phyloP scores from a whole-genome alignment of 2,113 vertebrate genomes.

The Syngnathoides biaculeatus region DNA sequence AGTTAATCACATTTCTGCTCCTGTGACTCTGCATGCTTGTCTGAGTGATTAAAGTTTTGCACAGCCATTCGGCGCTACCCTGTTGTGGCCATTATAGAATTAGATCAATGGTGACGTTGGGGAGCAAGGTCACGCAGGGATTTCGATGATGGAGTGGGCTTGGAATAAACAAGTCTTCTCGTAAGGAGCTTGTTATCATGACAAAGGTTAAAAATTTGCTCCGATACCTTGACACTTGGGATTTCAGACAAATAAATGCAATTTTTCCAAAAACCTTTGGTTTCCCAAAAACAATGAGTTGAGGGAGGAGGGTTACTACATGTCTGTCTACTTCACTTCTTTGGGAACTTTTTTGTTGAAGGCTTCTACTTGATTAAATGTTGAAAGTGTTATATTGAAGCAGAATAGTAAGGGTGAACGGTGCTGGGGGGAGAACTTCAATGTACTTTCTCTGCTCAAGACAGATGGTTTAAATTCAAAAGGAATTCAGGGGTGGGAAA shows the following conservation, averaged over 20 bases:
- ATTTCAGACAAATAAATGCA: background rate
- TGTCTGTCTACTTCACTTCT: background rate
- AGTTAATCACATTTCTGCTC: constrained; percentile 34
- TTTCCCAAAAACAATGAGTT: background rate
- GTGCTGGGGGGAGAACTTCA: background rate
- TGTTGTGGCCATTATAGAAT: constrained; percentile 26
- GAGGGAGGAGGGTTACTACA: background rate
- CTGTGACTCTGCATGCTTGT: constrained; percentile 12
- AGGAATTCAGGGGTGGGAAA: constrained; percentile 18
- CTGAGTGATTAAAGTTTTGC: constrained; percentile 39
- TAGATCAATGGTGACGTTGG: constrained; percentile 26
- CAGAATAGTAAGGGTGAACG: background rate
- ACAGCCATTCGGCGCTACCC: constrained; percentile 8
- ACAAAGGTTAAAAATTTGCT: background rate
- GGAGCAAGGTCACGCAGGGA: constrained; percentile 2
- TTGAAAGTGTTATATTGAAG: background rate
- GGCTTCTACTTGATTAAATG: background rate
- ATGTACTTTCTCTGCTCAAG: constrained; percentile 7
- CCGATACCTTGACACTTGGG: background rate
- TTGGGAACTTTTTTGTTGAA: background rate
- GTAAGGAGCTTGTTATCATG: background rate
- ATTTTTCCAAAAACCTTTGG: background rate
- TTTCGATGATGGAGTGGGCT: background rate
- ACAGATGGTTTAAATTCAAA: constrained; percentile 20
- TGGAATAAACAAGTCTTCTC: background rate